Evolutionary conservation across 1,140 invertebrate genomes (phyloP).

Genomic region (Musca vetustissima): DNA sequence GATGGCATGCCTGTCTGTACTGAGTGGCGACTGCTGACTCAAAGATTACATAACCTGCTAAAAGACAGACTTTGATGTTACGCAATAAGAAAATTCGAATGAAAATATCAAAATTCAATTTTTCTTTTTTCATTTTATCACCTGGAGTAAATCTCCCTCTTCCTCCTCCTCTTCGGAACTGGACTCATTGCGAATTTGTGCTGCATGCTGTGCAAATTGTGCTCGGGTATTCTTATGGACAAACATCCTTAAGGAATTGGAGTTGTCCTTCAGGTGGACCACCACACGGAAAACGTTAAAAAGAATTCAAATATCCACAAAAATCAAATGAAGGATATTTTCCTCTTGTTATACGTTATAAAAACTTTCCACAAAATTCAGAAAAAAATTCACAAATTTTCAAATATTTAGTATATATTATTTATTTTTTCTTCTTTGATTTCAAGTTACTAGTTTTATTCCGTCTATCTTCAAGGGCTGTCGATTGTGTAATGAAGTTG

Average conservation of each 20-base stretch:
- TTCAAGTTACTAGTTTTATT: constrained; percentile 1
- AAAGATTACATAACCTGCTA: not conserved
- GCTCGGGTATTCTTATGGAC: constrained; percentile 46
- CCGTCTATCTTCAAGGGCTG: not conserved
- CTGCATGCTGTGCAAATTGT: constrained; percentile 49
- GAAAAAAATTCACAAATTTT: not conserved
- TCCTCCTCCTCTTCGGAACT: constrained; percentile 50
- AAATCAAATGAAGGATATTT: too few relatives aligned
- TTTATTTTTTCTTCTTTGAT: constrained; percentile 4
- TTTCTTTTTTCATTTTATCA: constrained; percentile 30
- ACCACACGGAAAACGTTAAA: too few relatives aligned
- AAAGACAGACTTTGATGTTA: not conserved
- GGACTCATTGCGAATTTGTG: constrained; percentile 44
- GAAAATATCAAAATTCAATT: not conserved
- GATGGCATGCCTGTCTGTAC: too few relatives aligned
- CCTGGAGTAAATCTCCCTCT: constrained; percentile 52
- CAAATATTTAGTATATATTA: too few relatives aligned
- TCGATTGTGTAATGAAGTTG: not conserved
- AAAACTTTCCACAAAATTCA: constrained; percentile 8
- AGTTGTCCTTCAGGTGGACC: not conserved
- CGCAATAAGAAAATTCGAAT: not conserved
- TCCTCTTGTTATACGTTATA: too few relatives aligned
- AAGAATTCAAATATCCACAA: too few relatives aligned
- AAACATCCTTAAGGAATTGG: constrained; percentile 35
- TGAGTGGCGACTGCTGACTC: too few relatives aligned